Evolutionary conservation across 2,888 invertebrate genomes (phyloP).

Genomic region (Leptinotarsa tumamoca): DNA sequence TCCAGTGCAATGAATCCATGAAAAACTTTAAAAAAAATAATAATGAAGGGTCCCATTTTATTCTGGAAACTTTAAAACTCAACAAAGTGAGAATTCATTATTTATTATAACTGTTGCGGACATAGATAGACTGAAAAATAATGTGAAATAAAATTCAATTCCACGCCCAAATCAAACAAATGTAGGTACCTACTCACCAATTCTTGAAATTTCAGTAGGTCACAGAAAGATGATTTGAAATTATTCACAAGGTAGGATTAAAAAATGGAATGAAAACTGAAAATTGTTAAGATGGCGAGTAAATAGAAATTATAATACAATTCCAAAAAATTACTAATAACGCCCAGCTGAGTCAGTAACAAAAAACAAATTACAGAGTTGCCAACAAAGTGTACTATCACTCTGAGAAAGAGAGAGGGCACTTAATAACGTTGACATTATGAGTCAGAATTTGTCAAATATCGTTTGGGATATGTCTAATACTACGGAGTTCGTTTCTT

Average conservation of each 20-base stretch:
- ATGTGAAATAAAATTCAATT: neutral
- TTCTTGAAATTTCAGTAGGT: neutral
- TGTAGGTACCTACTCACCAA: neutral
- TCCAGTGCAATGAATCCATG: too few relatives aligned
- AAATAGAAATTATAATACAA: neutral
- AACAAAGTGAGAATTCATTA: too few relatives aligned
- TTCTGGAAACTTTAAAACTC: too few relatives aligned
- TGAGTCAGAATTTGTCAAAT: constrained; percentile 4
- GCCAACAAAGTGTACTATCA: neutral
- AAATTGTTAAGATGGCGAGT: too few relatives aligned
- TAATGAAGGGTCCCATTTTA: too few relatives aligned
- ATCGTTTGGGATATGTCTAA: neutral
- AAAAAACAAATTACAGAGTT: constrained; percentile 12
- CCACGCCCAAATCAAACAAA: constrained; percentile 4
- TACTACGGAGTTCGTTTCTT: neutral
- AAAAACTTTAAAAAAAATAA: too few relatives aligned
- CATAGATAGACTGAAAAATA: neutral
- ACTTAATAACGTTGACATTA: neutral
- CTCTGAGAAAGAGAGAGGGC: neutral
- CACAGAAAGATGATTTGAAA: neutral
- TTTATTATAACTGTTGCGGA: too few relatives aligned
- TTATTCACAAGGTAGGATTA: neutral
- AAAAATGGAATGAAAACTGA: neutral
- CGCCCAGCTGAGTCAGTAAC: constrained; percentile 22
- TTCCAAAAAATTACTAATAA: neutral